Base-by-base conservation (phyloP, 2,113 vertebrate species). In the Pandion haliaetus region DNA sequence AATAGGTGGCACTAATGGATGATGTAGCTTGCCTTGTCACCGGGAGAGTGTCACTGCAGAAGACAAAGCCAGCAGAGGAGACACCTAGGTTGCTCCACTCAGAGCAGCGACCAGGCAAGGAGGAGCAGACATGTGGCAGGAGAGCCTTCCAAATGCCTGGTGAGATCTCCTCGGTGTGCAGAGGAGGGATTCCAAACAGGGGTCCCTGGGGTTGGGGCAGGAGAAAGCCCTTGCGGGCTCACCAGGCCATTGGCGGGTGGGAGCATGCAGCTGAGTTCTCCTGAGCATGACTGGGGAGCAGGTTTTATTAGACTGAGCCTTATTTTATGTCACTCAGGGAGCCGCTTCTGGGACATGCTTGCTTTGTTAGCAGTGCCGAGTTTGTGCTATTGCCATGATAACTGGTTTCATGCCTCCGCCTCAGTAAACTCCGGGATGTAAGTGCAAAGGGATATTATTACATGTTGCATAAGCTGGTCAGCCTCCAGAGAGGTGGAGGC, bases 81-180 rank as follows among this genome's bases (percentile, higher is more conserved):
- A 34, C 23, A 4, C 7, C 5, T n/a, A 36, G 14, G 15, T 19
- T 25, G 52, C 31, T 50, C 47, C 4, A 0, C 38, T 18, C 5
- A 0, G 71, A 88, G 86, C 74, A 57, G 66, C 15, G 3, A 40
- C 47, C 52, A 20, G 40, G 14, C 13, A 3, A 54, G 61, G 47
- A 89, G 52, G 26, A 62, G 34, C 92, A 59, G 91, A 42, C n/a
- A 98, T 98, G 97, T 97, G 95, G 95, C 94, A 38, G 83, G 85
- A 97, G 7, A 14, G 42, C 44, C 78, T 98, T 80, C 45, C 91
- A 25, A 92, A 45, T 1, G n/a, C 93, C 18, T 94, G 97, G 97
- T 98, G 86, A 98, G 97, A 49, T 15, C 18, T 36, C 49, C 42
- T 69, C 1, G 17, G 40, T 3, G 5, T 4, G 14, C 55, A 42